Base-by-base conservation (phyloP, 2,888 invertebrate genomes). In the Calameuta filiformis region DNA sequence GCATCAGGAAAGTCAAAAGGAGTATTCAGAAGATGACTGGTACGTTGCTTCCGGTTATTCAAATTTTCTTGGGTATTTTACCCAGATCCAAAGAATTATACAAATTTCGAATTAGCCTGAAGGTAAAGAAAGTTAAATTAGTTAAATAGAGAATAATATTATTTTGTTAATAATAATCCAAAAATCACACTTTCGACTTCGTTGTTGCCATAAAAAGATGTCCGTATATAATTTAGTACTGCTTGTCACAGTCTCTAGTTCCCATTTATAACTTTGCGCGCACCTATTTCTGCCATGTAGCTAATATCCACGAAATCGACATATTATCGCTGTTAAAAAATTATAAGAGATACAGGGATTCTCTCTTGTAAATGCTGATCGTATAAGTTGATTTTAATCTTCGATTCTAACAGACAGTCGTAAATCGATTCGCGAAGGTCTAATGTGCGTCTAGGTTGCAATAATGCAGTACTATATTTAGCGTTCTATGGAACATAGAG, bases 21-120 rank as follows among this genome's bases (percentile, higher is more conserved):
- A 89, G 87, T 80, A 87, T 90, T 76, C 87, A 86, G 76, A 87
- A 83, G 79, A 90, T 90, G 79, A 80, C 89, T 35, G 90, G 90
- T 90, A 84, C 76, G 87, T 84, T 69, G 68, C 30, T 23, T 34
- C 69, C 4, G 35, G 73, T 56, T 56, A 56, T 56, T 56, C 56
- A 56, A 15, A 56, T 23, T 23, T 56, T 56, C 23, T 23, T 56
- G 4, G 56, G 0, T 56, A 56, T 56, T 56, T 56, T 6, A 23
- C 6, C 15, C 40, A 40, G 40, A 15, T 40, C 1, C 15, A 56
- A 56, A 56, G 56, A 56, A 56, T 3, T 56, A 9, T 56, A 56
- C 23, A 56, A 56, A 23, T 56, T 56, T 56, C 23, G 9, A 56
- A 56, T 23, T 56, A 2, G 56, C 9, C 23, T 56, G 2, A 56